Evolutionary conservation across 1,140 invertebrate species (phyloP), one percentile per base, ranked within the genome.

Genomic region (Penaeus japonicus): DNA sequence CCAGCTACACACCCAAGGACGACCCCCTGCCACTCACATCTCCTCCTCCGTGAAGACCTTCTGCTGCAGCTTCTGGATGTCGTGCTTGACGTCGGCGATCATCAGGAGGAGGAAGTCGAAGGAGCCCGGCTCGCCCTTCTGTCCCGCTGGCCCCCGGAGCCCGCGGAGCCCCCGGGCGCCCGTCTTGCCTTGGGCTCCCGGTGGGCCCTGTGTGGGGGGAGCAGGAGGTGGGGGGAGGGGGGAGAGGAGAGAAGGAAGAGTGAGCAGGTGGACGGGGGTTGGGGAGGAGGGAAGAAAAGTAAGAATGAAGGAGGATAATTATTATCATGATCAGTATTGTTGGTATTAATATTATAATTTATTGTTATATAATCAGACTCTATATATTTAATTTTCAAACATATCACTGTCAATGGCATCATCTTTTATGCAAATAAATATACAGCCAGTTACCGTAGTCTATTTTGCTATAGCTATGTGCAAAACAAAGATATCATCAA

Each of bases 21-120:
- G n/a, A 17, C 12, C 32, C 54, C 54, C 20, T 35, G n/a, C 20
- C 0, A 89, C 84, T 77, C 59, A 89, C 89, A 85, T 35, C 0
- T 85, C 80, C 22, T 57, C 89, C 17, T 39, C 22, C 22, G 32
- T 70, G 78, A 94, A 95, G 20, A 95, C 94, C 91, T 92, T 93
- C 39, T 93, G 92, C 91, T 95, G 94, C 47, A 95, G 91, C 87
- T 94, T 94, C 53, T 93, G 93, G 87, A 95, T 94, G 91, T 95
- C 95, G 90, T 95, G 94, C 84, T 94, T 92, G 1, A 95, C 91
- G 91, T 95, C 95, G 4, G 94, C 94, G 47, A 95, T 90, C 83
- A 95, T 91, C 4, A 95, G 92, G 55, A 95, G 92, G 89, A 95
- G 92, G 73, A 95, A 93, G 90, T 95, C 95, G 65, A 95, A 92